Conservation (phyloP, 2,113 vertebrate genomes). For the Penelope pileata region DNA sequence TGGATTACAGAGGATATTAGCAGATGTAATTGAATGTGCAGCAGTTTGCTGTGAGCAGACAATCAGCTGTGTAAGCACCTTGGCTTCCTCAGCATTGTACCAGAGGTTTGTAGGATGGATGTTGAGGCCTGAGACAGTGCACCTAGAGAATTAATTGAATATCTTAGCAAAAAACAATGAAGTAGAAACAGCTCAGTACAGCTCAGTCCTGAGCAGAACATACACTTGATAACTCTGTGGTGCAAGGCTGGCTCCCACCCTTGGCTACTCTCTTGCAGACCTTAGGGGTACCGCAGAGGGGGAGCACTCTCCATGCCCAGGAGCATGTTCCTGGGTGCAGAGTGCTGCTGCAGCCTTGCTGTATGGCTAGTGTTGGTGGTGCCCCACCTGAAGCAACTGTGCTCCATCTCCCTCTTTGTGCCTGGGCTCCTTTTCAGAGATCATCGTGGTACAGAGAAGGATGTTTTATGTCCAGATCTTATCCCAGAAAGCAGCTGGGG, state of each 20-base stretch:
- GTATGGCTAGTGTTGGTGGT: background rate
- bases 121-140: background rate
- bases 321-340: background rate
- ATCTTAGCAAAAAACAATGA: background rate
- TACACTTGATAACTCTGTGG: background rate
- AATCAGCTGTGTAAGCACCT: constrained; percentile 14
- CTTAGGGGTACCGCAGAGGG: background rate
- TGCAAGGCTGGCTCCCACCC: background rate
- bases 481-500: background rate
- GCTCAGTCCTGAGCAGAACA: background rate
- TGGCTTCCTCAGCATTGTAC: background rate
- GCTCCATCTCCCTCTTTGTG: background rate
- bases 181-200: too few species aligned
- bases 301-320: background rate
- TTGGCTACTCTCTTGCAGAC: background rate
- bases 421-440: background rate
- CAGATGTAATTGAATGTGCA: constrained; percentile 33
- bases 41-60: constrained; percentile 37
- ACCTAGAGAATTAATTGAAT: background rate
- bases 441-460: background rate
- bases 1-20: constrained; percentile 63
- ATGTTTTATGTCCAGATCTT: background rate
- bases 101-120: background rate
- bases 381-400: background rate
- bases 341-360: background rate